Evolutionary conservation across 2,797 vertebrate species (phyloP), one percentile per base, ranked within the genome.

Genomic region (Acipenser ruthenus): DNA sequence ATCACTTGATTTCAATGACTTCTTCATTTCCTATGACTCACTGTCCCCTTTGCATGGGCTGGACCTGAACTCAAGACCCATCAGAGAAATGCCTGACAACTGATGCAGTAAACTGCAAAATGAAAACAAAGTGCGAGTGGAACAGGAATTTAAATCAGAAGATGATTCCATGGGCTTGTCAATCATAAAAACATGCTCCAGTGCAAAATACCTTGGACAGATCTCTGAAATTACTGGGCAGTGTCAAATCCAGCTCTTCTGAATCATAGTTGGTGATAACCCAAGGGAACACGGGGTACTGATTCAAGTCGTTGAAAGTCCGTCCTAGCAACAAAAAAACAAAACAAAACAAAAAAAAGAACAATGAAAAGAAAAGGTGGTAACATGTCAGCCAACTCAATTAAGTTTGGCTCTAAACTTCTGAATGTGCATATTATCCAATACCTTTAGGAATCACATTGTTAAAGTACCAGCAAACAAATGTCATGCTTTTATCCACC

Each of bases 221-320:
- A 86, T 99, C 97, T 85, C 97, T 93, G 86, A 95, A 99, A 88
- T 98, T 99, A 87, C 95, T 98, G 62, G 97, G 95, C 77, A 99
- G 89, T n/a, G 95, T 98, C 72, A 99, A 92, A 83, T 99, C 97
- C 81, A 99, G 75, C 67, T 95, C 93, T 71, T 92, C 93, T 4
- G 94, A 93, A 65, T 99, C 97, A 62, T 97, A 99, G 85, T 99
- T 99, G 77, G 95, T 97, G 83, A 99, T 94, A 68, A 99, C 90
- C 97, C 97, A 99, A 4, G 97, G 96, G 84, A 99, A 99, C 70
- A 99, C 94, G 1, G 95, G 96, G 73, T 99, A 98, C 82, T 99
- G 97, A 85, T 96, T 99, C 69, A 99, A 87, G 80, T 99, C 96
- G 68, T 95, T 99, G 72, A 84, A 99, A 52, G 92, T 94, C 65